phyloP scores from a whole-genome alignment of 2,888 invertebrate genomes.

The Pseudococcus viburni region DNA sequence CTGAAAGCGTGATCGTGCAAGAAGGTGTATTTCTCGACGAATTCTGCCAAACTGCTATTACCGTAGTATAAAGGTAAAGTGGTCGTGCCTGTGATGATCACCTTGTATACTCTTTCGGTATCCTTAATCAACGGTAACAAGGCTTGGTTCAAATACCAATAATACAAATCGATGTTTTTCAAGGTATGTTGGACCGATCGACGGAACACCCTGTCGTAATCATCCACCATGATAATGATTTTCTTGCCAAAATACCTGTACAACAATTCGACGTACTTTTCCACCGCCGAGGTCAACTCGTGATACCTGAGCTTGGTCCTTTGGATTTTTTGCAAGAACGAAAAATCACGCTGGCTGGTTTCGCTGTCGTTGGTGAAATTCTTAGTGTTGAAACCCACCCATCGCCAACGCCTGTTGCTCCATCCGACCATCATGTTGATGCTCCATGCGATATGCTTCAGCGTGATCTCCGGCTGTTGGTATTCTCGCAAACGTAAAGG shows the following conservation, averaged over 20 bases:
- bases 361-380: neutral
- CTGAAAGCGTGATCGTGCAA: neutral
- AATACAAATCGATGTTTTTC: neutral
- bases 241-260: slow-evolving; percentile 4
- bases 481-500: neutral
- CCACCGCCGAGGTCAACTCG: neutral
- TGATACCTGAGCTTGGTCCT: neutral
- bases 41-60: neutral
- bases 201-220: neutral
- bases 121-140: neutral
- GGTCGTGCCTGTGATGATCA: neutral
- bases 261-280: neutral
- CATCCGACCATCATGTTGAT: slow-evolving; percentile 6
- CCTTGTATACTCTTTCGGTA: neutral
- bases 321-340: neutral
- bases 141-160: neutral
- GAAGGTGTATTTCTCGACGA: neutral
- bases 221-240: slow-evolving; percentile 5
- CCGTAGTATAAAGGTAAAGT: neutral
- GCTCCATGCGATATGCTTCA: neutral
- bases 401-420: neutral
- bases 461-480: neutral
- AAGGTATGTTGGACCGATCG: neutral
- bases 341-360: neutral
- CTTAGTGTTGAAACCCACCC: slow-evolving; percentile 1